A percentile compares a stretch with the other conserved stretches of the same genome.
Conservation (phyloP, 2,888 invertebrate genomes). For the Hydraecia micacea region DNA sequence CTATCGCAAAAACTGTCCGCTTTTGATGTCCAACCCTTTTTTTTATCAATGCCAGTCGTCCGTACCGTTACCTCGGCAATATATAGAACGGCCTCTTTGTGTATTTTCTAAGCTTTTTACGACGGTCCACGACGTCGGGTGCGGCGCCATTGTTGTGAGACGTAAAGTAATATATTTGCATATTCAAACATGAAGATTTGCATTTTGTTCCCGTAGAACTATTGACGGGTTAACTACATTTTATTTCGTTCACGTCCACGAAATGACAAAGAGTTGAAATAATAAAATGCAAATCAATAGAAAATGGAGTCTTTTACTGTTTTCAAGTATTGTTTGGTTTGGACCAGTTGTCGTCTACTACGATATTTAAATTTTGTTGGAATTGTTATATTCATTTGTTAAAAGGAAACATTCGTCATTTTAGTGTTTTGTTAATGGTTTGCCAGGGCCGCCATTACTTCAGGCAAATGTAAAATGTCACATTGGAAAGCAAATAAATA, state of each 20-base stretch:
- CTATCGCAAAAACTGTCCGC: constrained; percentile 78
- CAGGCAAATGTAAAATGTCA: background rate
- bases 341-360: constrained; percentile 39
- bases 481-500: background rate
- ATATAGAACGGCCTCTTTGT: constrained; percentile 85
- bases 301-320: constrained; percentile 71
- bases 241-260: constrained; percentile 74
- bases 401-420: constrained; percentile 2
- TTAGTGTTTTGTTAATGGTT: constrained; percentile 15
- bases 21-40: constrained; percentile 83
- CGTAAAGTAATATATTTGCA: constrained; percentile 84
- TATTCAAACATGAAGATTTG: constrained; percentile 84
- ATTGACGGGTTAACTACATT: constrained; percentile 78
- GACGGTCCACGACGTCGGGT: constrained; percentile 76
- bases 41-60: constrained; percentile 73
- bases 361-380: constrained; percentile 32
- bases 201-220: constrained; percentile 80
- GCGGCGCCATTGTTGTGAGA: constrained; percentile 76
- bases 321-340: constrained; percentile 56
- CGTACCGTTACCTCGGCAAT: constrained; percentile 81
- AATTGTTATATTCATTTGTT: background rate
- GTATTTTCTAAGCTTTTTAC: constrained; percentile 85
- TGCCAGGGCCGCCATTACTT: background rate
- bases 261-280: constrained; percentile 79
- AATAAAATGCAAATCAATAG: constrained; percentile 84